Evolutionary conservation across 2,797 vertebrate genomes (phyloP), one percentile per base, ranked within the genome.

Genomic region (Melanotaenia pygmaea): DNA sequence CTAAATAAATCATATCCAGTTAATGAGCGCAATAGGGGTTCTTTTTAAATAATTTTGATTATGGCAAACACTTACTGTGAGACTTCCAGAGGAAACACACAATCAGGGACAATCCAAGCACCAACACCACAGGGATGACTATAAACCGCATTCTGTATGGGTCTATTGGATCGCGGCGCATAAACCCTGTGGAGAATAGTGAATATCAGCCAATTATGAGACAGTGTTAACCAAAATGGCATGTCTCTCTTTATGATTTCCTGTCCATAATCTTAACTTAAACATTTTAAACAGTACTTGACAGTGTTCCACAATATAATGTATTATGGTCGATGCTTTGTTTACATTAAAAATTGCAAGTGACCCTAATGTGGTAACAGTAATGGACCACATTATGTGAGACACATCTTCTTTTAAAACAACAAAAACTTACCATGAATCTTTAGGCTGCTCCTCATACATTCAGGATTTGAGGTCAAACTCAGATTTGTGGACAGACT

Each of bases 11-110:
- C 20, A 22, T 51, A 51, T 24, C 8, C 9, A 47, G 16, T 47
- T 18, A 51, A 9, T n/a, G 24, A 11, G 51, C 18, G 20, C 45
- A 47, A 47, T 18, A 18, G 24, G 10, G 3, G 10, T 26, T 13
- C 26, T 12, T 22, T 20, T 26, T 24, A 24, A 24, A 53, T 13
- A 13, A 24, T 26, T 53, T 11, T 7, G 1, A 30, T 28, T 6
- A 28, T 32, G 10, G 22, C 54, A 57, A 32, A 57, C 14, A 67
- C 65, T 67, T 28, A 84, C 76, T 0, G 1, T 64, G 20, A 57
- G 2, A 9, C 0, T 56, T 62, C 32, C 10, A 24, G 18, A 18
- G 5, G 2, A 0, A 1, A 1, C 0, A 58, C 54, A 76, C 22
- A 5, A 74, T 0, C 22, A 84, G 2, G 14, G 0, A 59, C 24